Conservation (phyloP, 2,797 vertebrate genomes). For the Chelonia mydas region DNA sequence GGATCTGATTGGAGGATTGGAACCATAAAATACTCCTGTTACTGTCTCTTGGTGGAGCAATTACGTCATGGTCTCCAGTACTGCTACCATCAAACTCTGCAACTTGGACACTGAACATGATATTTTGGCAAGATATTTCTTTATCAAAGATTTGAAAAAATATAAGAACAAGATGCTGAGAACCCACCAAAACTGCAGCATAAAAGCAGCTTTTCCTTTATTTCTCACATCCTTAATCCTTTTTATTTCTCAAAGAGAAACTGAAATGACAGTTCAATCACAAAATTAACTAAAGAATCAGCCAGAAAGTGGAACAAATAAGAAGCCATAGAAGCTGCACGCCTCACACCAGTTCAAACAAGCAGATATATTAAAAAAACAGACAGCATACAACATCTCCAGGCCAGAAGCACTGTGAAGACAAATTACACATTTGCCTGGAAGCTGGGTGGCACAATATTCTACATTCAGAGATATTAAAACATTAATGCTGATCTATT, state of each 20-base stretch:
- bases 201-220: background rate
- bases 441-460: too few relatives aligned
- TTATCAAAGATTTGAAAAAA: background rate
- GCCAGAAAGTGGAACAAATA: background rate
- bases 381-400: accelerated
- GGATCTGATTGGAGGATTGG: accelerated
- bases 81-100: background rate
- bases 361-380: background rate
- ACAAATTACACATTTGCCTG: background rate
- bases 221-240: background rate
- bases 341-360: background rate
- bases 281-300: background rate
- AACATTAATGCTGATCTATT: background rate
- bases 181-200: accelerated
- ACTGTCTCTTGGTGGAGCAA: background rate
- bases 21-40: background rate
- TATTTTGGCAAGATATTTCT: background rate
- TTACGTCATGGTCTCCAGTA: background rate
- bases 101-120: background rate
- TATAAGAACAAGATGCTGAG: background rate
- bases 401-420: background rate
- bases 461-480: background rate
- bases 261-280: background rate
- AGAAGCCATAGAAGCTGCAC: accelerated
- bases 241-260: background rate